These are phyloP conservation scores for Hystrix cristata DNA, from an alignment of 2,113 vertebrate species.

Conservation along the genomic window DNA sequence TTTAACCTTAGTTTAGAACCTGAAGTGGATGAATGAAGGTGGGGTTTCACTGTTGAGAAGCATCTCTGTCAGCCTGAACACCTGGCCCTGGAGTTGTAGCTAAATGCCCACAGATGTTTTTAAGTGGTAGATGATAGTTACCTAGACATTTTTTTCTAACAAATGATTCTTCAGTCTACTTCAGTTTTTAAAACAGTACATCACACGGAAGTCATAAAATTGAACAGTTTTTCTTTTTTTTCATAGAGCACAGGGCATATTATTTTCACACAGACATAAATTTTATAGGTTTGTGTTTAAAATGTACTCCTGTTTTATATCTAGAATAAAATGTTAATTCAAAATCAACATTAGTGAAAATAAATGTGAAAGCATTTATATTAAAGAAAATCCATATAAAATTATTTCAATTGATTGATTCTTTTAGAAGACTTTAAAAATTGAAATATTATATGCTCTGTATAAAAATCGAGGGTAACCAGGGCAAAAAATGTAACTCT, in stretches of 20 bases:
- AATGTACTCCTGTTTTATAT: neutral
- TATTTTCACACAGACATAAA: neutral
- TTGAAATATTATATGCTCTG: neutral
- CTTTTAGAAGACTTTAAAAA: neutral
- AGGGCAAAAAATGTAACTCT: neutral
- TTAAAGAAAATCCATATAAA: neutral
- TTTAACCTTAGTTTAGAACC: neutral
- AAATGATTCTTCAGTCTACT: neutral
- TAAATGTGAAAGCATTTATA: neutral
- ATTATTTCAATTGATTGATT: neutral
- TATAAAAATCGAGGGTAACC: neutral
- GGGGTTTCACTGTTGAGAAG: neutral
- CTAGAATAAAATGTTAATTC: neutral
- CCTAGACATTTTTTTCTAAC: neutral
- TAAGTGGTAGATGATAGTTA: neutral
- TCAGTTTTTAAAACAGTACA: neutral
- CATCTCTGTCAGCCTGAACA: neutral
- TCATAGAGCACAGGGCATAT: neutral
- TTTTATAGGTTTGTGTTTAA: neutral
- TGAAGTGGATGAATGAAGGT: neutral
- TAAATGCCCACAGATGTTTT: neutral
- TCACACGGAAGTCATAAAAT: neutral
- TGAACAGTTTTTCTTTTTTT: neutral
- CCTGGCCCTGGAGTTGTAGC: neutral
- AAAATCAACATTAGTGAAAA: neutral